Evolutionary conservation across 2,113 vertebrate species (phyloP), one percentile per base, ranked within the genome.

Genomic region (Ardeotis arabs): DNA sequence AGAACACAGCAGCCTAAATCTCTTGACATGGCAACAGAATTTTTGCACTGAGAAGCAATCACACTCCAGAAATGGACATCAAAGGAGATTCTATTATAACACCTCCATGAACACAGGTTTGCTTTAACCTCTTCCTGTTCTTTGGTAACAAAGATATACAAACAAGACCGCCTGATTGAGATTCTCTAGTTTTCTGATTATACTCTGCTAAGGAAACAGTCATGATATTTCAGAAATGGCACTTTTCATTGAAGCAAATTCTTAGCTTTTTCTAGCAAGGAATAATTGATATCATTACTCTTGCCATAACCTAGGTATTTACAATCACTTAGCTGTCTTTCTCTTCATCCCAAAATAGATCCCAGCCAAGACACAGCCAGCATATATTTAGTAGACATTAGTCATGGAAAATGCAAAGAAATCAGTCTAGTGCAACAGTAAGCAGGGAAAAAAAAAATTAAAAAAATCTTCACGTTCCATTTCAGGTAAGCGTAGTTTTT

Each of bases 381-480:
- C 35, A 72, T 52, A 49, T 64, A 91, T 75, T 97, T 94, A 82
- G 78, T 67, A 75, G 44, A 87, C n/a, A 24, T 91, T 91, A 95
- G 74, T 84, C 62, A 97, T 85, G 74, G 77, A 93, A 96, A 97
- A 89, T 8, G 10, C 60, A 94, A 49, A 75, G 10, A 25, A 94
- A 94, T 75, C 44, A 67, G 56, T 12, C 11, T 49, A 73, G 50
- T 15, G 4, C 21, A 90, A 91, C 76, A 93, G 58, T 28, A 12
- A 49, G 44, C 21, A 10, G 3, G 13, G 6, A 2, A 6, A 4
- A 23, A 45, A 64, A 74, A 81, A 47, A 50, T 44, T 15, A 60
- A 53, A 45, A 56, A 28, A 49, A 20, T 4, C 35, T 87, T 63
- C 28, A 44, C 12, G 58, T 89, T 23, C 45, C 7, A 39, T 29